These are phyloP conservation scores for Oeneis ivallda DNA, from an alignment of 2,888 invertebrate species.

Conservation along the genomic window DNA sequence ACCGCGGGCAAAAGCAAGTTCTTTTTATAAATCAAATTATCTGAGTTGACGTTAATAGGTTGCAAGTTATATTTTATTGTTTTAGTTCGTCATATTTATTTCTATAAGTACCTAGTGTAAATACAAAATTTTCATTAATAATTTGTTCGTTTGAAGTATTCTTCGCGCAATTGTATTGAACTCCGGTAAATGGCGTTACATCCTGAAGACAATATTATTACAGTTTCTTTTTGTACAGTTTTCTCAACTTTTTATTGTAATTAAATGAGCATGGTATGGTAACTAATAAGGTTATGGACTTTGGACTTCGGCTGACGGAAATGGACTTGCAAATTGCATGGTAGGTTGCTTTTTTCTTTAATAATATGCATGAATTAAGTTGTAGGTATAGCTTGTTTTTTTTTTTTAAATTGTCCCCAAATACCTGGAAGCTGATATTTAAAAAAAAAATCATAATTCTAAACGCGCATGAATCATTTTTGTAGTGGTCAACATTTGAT, in stretches of 20 bases:
- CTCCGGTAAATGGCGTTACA: no score
- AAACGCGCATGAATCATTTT: neutral
- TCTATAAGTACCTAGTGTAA: no score
- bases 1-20: no score
- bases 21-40: no score
- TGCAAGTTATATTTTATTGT: no score
- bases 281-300: conserved; percentile 36
- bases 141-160: no score
- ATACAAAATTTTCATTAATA: no score
- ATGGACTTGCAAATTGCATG: conserved; percentile 53
- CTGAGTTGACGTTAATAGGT: no score
- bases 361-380: conserved; percentile 20
- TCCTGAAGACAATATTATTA: no score
- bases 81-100: no score
- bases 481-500: neutral
- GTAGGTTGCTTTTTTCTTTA: conserved; percentile 48
- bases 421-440: neutral
- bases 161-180: no score
- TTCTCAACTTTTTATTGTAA: neutral
- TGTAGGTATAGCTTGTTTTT: neutral
- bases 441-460: neutral
- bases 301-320: conserved; percentile 32
- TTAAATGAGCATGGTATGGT: conserved; percentile 30
- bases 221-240: conserved; percentile 12
- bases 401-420: neutral